A percentile compares a stretch with the other conserved stretches of the same genome.
phyloP scores from a whole-genome alignment of 2,888 invertebrate genomes.

The Dynastes grantii region DNA sequence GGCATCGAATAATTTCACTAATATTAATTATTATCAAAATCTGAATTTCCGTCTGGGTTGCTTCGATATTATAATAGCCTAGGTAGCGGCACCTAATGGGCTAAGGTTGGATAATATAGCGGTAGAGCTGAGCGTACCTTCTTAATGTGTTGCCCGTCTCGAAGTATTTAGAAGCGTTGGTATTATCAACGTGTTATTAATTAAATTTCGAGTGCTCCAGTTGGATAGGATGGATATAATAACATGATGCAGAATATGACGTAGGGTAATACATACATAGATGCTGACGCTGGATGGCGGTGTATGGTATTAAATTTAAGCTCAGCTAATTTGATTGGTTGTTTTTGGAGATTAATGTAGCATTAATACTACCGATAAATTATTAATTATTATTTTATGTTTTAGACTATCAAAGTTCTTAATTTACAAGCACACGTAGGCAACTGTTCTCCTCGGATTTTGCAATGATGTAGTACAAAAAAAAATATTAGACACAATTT shows the following conservation, averaged over 20 bases:
- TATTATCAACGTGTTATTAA: constrained; percentile 24
- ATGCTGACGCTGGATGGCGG: not conserved
- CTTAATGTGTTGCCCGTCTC: not conserved
- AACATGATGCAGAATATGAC: not conserved
- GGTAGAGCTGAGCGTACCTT: not conserved
- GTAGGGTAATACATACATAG: not conserved
- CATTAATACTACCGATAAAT: too few species aligned
- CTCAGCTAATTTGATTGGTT: not conserved
- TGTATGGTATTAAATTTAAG: constrained; percentile 10
- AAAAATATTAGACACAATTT: too few species aligned
- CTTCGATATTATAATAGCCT: not conserved
- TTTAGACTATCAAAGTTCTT: too few species aligned
- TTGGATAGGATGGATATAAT: not conserved
- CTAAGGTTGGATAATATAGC: constrained; percentile 2
- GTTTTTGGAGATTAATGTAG: too few species aligned
- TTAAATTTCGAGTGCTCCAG: constrained; percentile 17
- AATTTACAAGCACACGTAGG: too few species aligned
- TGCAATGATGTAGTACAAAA: too few species aligned
- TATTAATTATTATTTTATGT: too few species aligned
- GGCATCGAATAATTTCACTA: constrained; percentile 26
- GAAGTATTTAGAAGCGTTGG: not conserved
- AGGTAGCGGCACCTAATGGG: constrained; percentile 1
- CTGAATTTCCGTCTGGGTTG: constrained; percentile 17
- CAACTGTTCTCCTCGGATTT: too few species aligned
- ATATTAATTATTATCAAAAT: constrained; percentile 34